Conservation (phyloP, 2,797 vertebrate species). For the Falco rusticolus region DNA sequence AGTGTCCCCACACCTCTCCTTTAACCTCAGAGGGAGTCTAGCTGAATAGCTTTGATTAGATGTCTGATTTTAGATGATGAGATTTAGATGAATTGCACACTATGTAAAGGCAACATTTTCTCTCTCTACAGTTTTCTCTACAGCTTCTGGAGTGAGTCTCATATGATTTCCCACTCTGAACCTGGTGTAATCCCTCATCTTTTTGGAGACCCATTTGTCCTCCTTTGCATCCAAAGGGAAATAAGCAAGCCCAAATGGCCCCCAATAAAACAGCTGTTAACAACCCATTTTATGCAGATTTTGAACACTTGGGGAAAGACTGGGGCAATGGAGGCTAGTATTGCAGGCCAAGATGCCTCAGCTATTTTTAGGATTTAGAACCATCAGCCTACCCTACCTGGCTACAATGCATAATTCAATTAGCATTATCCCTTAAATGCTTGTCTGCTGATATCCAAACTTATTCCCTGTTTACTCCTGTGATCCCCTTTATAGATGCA, state of each 20-base stretch:
- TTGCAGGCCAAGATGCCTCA: conserved; percentile 14
- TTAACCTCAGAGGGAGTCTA: neutral
- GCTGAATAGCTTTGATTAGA: neutral
- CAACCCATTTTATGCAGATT: neutral
- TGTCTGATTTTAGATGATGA: neutral
- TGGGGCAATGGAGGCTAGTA: neutral
- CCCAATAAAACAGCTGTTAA: neutral
- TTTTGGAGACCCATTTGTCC: neutral
- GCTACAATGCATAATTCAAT: conserved; percentile 69
- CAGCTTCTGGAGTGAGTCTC: neutral
- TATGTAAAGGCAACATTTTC: neutral
- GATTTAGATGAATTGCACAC: neutral
- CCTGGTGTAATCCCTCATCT: neutral
- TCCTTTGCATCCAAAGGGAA: neutral
- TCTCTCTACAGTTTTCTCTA: neutral
- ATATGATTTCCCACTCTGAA: neutral
- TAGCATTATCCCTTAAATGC: conserved; percentile 61
- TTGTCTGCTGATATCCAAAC: conserved; percentile 51
- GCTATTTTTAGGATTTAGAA: conserved; percentile 39
- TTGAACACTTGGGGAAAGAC: neutral
- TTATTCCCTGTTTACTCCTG: conserved; percentile 63
- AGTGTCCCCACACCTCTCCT: neutral
- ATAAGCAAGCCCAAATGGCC: neutral
- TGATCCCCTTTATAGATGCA: conserved; percentile 48
- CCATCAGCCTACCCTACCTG: conserved; percentile 35